A percentile compares a stretch with the other conserved stretches of the same genome.
phyloP scores from a whole-genome alignment of 2,797 vertebrate genomes.

The Syngnathus acus region DNA sequence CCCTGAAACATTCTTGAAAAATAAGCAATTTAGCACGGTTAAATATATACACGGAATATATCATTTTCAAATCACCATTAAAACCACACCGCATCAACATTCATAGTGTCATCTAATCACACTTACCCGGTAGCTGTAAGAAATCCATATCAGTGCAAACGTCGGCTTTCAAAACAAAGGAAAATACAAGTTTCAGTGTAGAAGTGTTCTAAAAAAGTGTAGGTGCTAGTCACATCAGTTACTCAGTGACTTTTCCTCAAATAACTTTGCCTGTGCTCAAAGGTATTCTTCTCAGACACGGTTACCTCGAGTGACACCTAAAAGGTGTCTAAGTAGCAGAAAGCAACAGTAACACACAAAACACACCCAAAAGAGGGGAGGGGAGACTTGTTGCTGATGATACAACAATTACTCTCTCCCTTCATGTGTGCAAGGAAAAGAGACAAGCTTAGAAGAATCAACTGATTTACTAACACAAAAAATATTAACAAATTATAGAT shows the following conservation, averaged over 20 bases:
- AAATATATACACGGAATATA: too few relatives aligned
- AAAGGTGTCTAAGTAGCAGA: background rate
- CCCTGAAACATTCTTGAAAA: background rate
- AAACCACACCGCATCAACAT: background rate
- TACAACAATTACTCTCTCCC: background rate
- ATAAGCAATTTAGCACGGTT: too few relatives aligned
- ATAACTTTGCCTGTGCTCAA: background rate
- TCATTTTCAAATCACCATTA: background rate
- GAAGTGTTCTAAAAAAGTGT: background rate
- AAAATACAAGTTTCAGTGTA: background rate
- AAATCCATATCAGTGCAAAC: slow-evolving; percentile 25
- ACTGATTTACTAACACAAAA: too few relatives aligned
- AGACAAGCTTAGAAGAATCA: too few relatives aligned
- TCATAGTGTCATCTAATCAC: background rate
- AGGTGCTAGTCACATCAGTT: background rate
- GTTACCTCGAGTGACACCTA: background rate
- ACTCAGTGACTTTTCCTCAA: background rate
- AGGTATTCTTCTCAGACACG: background rate
- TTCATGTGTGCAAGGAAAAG: background rate
- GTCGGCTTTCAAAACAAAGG: background rate
- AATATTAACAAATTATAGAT: too few relatives aligned
- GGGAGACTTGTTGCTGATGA: background rate
- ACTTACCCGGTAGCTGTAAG: slow-evolving; percentile 32
- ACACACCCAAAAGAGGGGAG: background rate
- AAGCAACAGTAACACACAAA: background rate